Conservation (phyloP, 2,797 vertebrate genomes). For the Gadopsis bispinosus region DNA sequence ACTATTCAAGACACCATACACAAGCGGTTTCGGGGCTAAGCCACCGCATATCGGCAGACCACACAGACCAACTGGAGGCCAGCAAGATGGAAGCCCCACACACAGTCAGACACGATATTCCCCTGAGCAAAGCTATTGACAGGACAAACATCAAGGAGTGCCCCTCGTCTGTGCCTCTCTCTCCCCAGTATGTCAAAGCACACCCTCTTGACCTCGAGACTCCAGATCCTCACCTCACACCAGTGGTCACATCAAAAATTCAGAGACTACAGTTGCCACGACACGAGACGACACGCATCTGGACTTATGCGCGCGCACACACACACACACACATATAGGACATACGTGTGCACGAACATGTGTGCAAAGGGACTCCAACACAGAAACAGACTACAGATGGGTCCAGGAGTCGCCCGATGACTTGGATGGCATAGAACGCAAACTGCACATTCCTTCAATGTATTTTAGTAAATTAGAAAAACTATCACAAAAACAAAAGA, state of each 20-base stretch:
- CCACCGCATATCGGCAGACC: constrained; percentile 24
- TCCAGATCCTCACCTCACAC: constrained; percentile 72
- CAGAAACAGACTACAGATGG: constrained; percentile 17
- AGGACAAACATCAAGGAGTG: constrained; percentile 82
- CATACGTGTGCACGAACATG: constrained; percentile 2
- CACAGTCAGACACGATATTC: constrained; percentile 63
- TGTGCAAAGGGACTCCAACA: not conserved
- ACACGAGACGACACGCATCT: constrained; percentile 53
- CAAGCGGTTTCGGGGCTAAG: constrained; percentile 32
- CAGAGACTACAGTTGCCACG: constrained; percentile 57
- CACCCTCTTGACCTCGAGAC: constrained; percentile 79
- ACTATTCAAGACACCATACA: constrained; percentile 46
- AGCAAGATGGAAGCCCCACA: constrained; percentile 46
- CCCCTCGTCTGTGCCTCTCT: constrained; percentile 57
- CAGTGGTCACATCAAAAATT: constrained; percentile 78
- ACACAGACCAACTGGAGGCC: constrained; percentile 59
- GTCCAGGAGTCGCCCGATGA: not conserved
- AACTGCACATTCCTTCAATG: not conserved
- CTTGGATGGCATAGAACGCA: not conserved
- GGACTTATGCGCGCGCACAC: constrained; percentile 7
- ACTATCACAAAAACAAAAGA: not conserved
- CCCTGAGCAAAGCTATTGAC: constrained; percentile 77
- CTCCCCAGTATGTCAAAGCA: constrained; percentile 79
- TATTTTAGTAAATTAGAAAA: constrained; percentile 2
- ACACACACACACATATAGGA: constrained; percentile 7